Base-by-base conservation (phyloP, 2,888 invertebrate species). In the Quadroppia sp. region DNA sequence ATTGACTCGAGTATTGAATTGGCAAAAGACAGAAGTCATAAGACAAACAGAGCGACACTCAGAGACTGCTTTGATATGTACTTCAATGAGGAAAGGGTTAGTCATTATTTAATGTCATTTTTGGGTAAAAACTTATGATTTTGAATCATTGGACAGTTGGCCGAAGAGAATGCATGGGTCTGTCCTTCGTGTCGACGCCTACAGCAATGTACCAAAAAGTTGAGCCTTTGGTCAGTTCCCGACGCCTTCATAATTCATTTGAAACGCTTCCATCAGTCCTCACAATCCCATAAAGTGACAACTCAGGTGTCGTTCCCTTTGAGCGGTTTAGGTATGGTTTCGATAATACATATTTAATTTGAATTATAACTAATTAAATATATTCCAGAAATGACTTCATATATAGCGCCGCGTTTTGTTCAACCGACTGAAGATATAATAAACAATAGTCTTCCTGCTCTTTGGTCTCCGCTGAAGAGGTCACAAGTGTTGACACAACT, bases 141-240 rank as follows among this genome's bases (percentile, higher is more conserved):
- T 50, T 50, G 7, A 23, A 75, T 30, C 61, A 50, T 42, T 45
- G 82, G 91, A 83, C 89, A 90, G 76, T 86, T 96, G 70, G 91
- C 91, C 73, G 89, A 90, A 77, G 94, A 94, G 80, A 94, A 96
- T 84, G 92, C 94, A 2, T 96, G 96, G 95, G 89, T 93, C 83
- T 97, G 97, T 84, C 94, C 95, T 0, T 90, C 91, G 80, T 97
- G 97, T 82, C 92, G 93, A 82, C 88, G 91, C 79, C 92, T 93
- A 80, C 91, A 94, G 84, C 93, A 94, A 73, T 95, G 94, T 40
- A 90, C 93, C 53, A 97, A 97, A 83, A 92, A 92, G 48, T 86
- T 96, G 48, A 94, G 93, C 0, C 87, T 97, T 36, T 96, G 96
- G 95, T 93, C 95, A 0, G 85, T 95, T 74, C 96, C 96, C 0